Evolutionary conservation across 2,113 vertebrate species (phyloP), one percentile per base, ranked within the genome.

Genomic region (Zootoca vivipara): DNA sequence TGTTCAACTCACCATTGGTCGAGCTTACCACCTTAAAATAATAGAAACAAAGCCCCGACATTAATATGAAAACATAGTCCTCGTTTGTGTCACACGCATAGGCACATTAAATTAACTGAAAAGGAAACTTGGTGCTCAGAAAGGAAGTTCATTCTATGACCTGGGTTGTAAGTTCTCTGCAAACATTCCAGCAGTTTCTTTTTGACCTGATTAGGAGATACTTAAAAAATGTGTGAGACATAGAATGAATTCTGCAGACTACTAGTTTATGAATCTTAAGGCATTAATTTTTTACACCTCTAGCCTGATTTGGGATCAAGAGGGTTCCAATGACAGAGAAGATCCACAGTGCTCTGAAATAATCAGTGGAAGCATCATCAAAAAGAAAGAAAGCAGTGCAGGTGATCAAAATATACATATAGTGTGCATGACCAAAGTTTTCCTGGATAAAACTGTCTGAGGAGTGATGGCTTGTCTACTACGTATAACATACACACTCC

Each of bases 1-100:
- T 97, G 8, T 99, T 99, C 96, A 99, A 97, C 96, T 99, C 99
- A 90, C 99, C 99, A 1, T 99, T 99, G 92, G 99, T 99, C 8
- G 99, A 99, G 92, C 98, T 99, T 85, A 99, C 98, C 97, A 99
- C 98, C 99, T 99, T 97, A 20, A 95, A 96, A 52, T 97, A 89
- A 97, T 90, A 82, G 35, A 85, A 1, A 38, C 84, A 86, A 0
- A 2, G 64, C 81, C 52, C 33, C 33, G 5, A 35, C 13, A 33
- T 35, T 73, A 73, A 35, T 33, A 73, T 35, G n/a, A 35, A 73
- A 35, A 7, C n/a, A 12, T 30, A 69, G 35, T n/a, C 15, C 6
- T 5, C 4, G 13, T 73, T 35, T 33, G 33, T 15, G 16, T 33
- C 58, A 62, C 58, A 62, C 10, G 58, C 58, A 62, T 20, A 20